Conservation (phyloP, 1,140 invertebrate species). For the Belonocnema kinseyi region DNA sequence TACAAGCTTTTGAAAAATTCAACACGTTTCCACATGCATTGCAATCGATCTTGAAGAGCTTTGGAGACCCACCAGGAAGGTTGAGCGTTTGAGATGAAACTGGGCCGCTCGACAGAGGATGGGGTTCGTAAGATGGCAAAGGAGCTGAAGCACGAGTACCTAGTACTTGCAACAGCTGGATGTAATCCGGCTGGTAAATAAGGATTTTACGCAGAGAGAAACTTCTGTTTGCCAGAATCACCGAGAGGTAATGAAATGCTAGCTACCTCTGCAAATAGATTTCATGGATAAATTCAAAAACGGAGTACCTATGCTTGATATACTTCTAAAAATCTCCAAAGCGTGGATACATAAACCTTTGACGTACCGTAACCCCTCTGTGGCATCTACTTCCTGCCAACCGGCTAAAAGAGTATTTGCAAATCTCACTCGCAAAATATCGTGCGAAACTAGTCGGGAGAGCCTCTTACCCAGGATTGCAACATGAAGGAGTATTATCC, state of each 20-base stretch:
- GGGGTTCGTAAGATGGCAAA: constrained; percentile 35
- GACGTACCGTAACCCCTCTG: constrained; percentile 6
- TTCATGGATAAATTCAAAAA: constrained; percentile 22
- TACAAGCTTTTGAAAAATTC: neutral
- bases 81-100: constrained; percentile 13
- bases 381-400: neutral
- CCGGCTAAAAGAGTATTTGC: constrained; percentile 22
- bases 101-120: neutral
- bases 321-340: constrained; percentile 9
- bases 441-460: neutral
- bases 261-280: constrained; percentile 24
- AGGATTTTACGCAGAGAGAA: constrained; percentile 37
- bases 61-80: neutral
- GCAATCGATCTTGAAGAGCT: constrained; percentile 13
- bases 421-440: constrained; percentile 12
- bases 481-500: neutral
- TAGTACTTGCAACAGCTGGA: constrained; percentile 33
- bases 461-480: constrained; percentile 3
- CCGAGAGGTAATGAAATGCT: constrained; percentile 37
- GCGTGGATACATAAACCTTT: constrained; percentile 24
- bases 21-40: neutral
- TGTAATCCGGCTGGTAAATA: constrained; percentile 55
- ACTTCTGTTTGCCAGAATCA: constrained; percentile 36
- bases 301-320: constrained; percentile 3
- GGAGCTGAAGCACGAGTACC: constrained; percentile 25